These are phyloP conservation scores for Saxidomus purpurata DNA, from an alignment of 1,140 invertebrate genomes.

Conservation along the genomic window DNA sequence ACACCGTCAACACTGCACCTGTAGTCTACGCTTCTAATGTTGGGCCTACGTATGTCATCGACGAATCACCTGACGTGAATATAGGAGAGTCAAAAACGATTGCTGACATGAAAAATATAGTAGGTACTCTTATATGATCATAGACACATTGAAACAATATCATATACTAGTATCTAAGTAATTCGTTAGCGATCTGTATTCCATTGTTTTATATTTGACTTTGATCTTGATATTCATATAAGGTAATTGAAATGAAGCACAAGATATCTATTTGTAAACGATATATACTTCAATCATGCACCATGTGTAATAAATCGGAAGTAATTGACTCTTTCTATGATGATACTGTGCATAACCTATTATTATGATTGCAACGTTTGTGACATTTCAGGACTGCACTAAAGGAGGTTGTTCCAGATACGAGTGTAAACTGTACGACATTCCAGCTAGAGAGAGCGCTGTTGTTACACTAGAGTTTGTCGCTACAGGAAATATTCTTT, in stretches of 20 bases:
- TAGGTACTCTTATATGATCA: neutral
- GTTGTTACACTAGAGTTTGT: constrained; percentile 41
- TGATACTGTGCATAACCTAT: too few relatives aligned
- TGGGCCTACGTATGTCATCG: constrained; percentile 35
- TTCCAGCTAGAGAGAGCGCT: constrained; percentile 48
- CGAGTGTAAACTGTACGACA: constrained; percentile 54
- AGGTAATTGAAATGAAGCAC: too few relatives aligned
- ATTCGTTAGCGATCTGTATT: too few relatives aligned
- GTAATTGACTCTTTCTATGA: too few relatives aligned
- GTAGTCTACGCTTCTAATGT: constrained; percentile 4
- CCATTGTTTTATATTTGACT: too few relatives aligned
- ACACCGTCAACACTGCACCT: neutral
- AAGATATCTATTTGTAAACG: too few relatives aligned
- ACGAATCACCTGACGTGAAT: constrained; percentile 26
- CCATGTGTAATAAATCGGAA: too few relatives aligned
- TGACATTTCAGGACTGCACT: constrained; percentile 43
- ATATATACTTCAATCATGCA: too few relatives aligned
- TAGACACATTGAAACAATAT: neutral
- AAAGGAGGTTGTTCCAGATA: constrained; percentile 52
- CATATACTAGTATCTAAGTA: too few relatives aligned
- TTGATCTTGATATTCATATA: too few relatives aligned
- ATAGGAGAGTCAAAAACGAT: constrained; percentile 41
- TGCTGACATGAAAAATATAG: constrained; percentile 36
- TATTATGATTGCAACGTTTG: too few relatives aligned
- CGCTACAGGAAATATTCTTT: constrained; percentile 23